A percentile compares a stretch with the other conserved stretches of the same genome.
Evolutionary conservation across 2,797 vertebrate species (phyloP).

Genomic region (Vipera ursinii): DNA sequence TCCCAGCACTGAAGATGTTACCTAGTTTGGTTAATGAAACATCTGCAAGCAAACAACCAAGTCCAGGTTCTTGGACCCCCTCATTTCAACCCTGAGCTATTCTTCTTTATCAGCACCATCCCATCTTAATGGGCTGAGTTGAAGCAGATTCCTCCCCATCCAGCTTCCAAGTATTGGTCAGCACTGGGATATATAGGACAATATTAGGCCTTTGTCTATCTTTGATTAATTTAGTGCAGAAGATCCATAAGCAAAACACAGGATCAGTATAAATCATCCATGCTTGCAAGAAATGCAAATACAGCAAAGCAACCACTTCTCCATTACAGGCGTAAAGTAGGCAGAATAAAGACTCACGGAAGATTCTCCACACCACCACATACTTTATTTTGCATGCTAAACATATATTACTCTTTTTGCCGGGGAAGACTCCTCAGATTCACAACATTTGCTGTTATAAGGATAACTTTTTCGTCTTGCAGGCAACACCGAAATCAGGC

Average conservation of each 20-base stretch:
- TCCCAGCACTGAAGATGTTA: neutral
- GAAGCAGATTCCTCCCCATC: neutral
- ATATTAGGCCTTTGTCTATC: neutral
- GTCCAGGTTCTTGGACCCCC: neutral
- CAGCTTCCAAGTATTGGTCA: neutral
- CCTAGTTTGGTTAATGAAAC: neutral
- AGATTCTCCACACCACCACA: neutral
- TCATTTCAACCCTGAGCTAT: neutral
- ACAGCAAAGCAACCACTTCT: neutral
- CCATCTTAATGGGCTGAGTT: neutral
- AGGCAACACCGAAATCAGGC: conserved; percentile 37
- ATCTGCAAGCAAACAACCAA: neutral
- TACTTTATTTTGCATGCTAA: neutral
- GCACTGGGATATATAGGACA: neutral
- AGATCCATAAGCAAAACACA: neutral
- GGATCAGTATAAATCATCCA: neutral
- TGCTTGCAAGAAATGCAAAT: neutral
- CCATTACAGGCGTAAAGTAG: neutral
- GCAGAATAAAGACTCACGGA: neutral
- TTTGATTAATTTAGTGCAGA: neutral
- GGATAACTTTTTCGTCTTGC: neutral
- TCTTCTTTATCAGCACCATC: neutral
- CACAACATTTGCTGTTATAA: conserved; percentile 24
- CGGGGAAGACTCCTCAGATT: neutral
- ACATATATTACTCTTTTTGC: neutral